A percentile compares a stretch with the other conserved stretches of the same genome.
phyloP scores from a whole-genome alignment of 1,140 invertebrate species.

The Temnothorax curvispinosus region DNA sequence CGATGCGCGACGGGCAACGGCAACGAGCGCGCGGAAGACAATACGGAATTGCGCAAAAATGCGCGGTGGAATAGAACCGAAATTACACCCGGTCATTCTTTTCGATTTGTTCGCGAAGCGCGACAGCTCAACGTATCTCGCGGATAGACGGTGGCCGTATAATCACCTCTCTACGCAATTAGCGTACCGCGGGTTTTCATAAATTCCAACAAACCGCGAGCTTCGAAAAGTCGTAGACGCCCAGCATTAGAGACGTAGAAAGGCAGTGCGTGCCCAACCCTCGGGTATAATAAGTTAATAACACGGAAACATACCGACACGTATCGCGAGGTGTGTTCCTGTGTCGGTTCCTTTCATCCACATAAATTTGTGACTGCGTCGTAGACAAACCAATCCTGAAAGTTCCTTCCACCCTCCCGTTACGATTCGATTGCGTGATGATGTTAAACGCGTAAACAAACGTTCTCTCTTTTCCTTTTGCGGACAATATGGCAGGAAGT shows the following conservation, averaged over 20 bases:
- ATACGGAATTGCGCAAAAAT: conserved; percentile 20
- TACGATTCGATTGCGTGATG: conserved; percentile 32
- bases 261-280: not conserved
- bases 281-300: not conserved
- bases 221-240: not conserved
- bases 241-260: not conserved
- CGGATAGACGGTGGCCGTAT: not conserved
- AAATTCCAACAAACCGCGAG: not conserved
- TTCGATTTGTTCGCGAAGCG: not conserved
- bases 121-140: not conserved
- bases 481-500: conserved; percentile 30
- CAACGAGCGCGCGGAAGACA: not conserved
- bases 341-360: not conserved
- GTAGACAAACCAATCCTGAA: conserved; percentile 5
- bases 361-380: conserved; percentile 44
- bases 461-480: not conserved
- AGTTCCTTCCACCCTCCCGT: conserved; percentile 6
- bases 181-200: not conserved
- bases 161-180: not conserved
- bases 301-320: not conserved
- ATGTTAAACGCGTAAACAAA: conserved; percentile 9
- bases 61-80: not conserved
- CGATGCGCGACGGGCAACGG: conserved; percentile 2
- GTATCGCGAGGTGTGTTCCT: conserved; percentile 13
- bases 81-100: conserved; percentile 6